Evolutionary conservation across 1,140 invertebrate species (phyloP).

Genomic region (Eueides isabella): DNA sequence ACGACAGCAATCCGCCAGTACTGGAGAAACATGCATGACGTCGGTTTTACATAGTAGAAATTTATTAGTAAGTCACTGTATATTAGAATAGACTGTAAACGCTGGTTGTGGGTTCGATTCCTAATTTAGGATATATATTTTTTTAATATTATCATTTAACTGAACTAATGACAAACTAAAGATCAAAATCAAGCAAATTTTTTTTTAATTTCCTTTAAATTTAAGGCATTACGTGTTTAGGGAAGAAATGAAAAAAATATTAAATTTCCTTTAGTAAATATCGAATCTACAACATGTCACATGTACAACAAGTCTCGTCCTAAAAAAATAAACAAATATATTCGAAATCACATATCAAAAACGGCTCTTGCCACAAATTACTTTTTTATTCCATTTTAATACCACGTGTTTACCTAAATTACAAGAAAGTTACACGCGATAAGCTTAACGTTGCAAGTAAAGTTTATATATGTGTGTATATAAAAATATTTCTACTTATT

Average conservation of each 20-base stretch:
- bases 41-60: conserved; percentile 5
- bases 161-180: too few relatives aligned
- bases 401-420: neutral
- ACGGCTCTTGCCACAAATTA: neutral
- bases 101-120: neutral
- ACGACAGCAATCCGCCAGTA: conserved; percentile 5
- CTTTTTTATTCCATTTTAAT: neutral
- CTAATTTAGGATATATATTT: too few relatives aligned
- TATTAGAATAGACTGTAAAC: neutral
- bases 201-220: too few relatives aligned
- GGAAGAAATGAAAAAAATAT: too few relatives aligned
- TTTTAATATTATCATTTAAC: too few relatives aligned
- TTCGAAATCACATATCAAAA: neutral
- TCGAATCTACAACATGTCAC: too few relatives aligned
- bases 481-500: too few relatives aligned
- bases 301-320: too few relatives aligned
- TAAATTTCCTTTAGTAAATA: too few relatives aligned
- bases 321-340: too few relatives aligned
- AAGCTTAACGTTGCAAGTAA: neutral
- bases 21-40: conserved; percentile 6
- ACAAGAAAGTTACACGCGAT: conserved; percentile 5
- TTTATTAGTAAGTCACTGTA: neutral
- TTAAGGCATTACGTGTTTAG: too few relatives aligned
- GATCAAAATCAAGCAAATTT: too few relatives aligned
- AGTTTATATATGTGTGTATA: neutral